phyloP scores from a whole-genome alignment of 30 jellyfish, hydroid and myxozoan genomes.

The Mastigias papua region DNA sequence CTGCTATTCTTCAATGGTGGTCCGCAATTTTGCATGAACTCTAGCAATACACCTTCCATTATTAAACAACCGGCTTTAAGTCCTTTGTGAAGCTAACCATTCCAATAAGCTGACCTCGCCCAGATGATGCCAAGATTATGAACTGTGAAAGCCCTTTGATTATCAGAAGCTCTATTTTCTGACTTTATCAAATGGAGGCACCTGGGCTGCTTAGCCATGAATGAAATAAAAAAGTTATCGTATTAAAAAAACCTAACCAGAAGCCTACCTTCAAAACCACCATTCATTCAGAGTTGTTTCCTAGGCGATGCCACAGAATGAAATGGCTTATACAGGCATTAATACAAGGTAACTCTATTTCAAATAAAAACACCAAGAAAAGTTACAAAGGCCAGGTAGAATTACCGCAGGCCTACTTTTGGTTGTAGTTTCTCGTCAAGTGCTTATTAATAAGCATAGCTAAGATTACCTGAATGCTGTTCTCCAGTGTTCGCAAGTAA shows the following conservation, averaged over 20 bases:
- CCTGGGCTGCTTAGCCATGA: not conserved
- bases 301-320: too few species aligned
- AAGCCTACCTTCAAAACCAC: not conserved
- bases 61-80: not conserved
- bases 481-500: conserved; percentile 61
- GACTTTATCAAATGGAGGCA: not conserved
- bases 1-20: not conserved
- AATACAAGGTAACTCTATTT: too few species aligned
- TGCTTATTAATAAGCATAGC: too few species aligned
- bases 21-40: not conserved
- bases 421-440: too few species aligned
- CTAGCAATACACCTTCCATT: not conserved
- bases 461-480: conserved; percentile 71
- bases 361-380: too few species aligned
- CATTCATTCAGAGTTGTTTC: not conserved
- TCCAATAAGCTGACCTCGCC: not conserved
- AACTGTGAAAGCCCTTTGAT: not conserved
- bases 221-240: not conserved
- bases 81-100: not conserved
- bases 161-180: not conserved
- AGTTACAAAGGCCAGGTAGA: too few species aligned
- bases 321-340: too few species aligned
- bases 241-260: not conserved
- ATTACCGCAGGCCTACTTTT: too few species aligned
- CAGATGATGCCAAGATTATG: not conserved